Percentiles rank a stretch among this genome's conserved stretches.
These are phyloP conservation scores for Porites divaricata DNA, from an alignment of 92 coral and sea anemone genomes.

Conservation along the genomic window DNA sequence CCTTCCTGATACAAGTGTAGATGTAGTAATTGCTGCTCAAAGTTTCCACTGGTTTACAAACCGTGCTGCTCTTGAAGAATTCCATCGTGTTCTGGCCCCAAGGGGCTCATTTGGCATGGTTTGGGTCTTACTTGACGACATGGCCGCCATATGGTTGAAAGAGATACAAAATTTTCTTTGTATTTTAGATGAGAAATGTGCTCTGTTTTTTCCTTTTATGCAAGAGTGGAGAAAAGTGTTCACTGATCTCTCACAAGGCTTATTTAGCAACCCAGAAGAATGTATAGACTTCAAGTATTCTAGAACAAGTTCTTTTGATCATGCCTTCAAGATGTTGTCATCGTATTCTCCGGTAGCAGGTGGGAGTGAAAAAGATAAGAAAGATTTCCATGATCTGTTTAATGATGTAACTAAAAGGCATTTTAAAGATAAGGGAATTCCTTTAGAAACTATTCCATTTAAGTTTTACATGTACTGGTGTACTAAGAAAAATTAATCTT, in stretches of 20 bases:
- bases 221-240: conserved; percentile 16
- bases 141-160: neutral
- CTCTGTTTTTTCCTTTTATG: neutral
- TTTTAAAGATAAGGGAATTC: conserved; percentile 3
- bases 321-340: conserved; percentile 3
- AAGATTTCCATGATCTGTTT: conserved; percentile 15
- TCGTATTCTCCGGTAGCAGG: conserved; percentile 7
- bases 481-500: neutral
- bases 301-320: neutral
- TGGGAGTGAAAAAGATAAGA: conserved; percentile 11
- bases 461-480: neutral
- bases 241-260: neutral
- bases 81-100: conserved; percentile 25
- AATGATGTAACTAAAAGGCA: conserved; percentile 11
- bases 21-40: conserved; percentile 22
- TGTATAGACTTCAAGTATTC: neutral
- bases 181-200: neutral
- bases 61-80: conserved; percentile 8
- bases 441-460: neutral
- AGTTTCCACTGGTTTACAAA: conserved; percentile 32
- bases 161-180: neutral
- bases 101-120: conserved; percentile 7
- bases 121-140: neutral
- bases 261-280: conserved; percentile 21
- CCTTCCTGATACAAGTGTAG: conserved; percentile 33